Evolutionary conservation across 2,888 invertebrate species (phyloP).

Genomic region (Agapostemon virescens): DNA sequence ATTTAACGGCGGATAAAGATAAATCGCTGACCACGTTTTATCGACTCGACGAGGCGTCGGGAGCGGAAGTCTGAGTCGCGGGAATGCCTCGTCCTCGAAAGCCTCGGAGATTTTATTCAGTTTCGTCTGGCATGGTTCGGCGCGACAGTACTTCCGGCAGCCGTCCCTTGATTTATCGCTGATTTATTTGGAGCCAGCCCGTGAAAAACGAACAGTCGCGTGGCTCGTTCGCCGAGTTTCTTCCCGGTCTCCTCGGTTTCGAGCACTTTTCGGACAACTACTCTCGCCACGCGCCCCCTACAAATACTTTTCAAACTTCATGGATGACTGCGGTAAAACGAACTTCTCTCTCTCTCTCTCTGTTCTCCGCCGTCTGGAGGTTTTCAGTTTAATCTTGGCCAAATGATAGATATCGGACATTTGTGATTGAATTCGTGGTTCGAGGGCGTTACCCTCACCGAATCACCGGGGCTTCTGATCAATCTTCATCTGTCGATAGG

Average conservation of each 20-base stretch:
- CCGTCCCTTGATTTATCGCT: slow-evolving; percentile 46
- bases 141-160: slow-evolving; percentile 45
- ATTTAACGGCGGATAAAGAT: slow-evolving; percentile 45
- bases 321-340: background rate
- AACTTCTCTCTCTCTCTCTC: background rate
- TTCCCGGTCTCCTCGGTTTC: background rate
- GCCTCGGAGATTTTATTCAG: slow-evolving; percentile 44
- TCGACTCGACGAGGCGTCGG: slow-evolving; percentile 50
- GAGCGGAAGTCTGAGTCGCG: slow-evolving; percentile 37
- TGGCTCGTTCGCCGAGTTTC: background rate
- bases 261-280: slow-evolving; percentile 1
- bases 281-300: background rate
- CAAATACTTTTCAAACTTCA: background rate
- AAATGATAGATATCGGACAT: background rate
- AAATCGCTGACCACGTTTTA: slow-evolving; percentile 49
- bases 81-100: slow-evolving; percentile 13
- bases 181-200: slow-evolving; percentile 40
- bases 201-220: slow-evolving; percentile 26
- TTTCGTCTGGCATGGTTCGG: slow-evolving; percentile 45
- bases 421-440: background rate
- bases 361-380: background rate
- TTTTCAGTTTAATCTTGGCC: background rate
- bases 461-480: background rate
- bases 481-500: background rate
- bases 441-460: background rate